Base-by-base conservation (phyloP, 2,797 vertebrate genomes). In the Huso huso region DNA sequence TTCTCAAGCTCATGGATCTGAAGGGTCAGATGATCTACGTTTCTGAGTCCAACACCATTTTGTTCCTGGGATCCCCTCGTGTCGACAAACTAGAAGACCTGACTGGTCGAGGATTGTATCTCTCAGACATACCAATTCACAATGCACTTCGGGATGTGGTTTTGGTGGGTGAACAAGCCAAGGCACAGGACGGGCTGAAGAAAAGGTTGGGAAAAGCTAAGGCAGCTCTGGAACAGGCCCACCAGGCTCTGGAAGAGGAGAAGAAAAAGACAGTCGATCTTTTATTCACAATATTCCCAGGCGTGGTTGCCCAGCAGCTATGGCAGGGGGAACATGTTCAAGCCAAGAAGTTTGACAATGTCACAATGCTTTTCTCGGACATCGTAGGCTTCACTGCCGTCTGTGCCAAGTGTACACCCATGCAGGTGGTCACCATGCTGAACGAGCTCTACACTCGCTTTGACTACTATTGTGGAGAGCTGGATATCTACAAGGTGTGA, bases 11-110 rank as follows among this genome's bases (percentile, higher is more conserved):
- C 37, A 99, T 96, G 95, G 95, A 99, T 77, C 91, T 99, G 62
- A 99, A 98, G 86, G 97, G 97, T 69, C 97, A 99, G 81, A 99
- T 99, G 97, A 95, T 99, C 80, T 99, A 93, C 72, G 92, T 97
- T 68, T 84, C 94, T 15, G 97, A 99, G 78, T 97, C 93, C 37
- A 37, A 37, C 37, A 37, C 37, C 10, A 89, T 99, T 76, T 81
- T 99, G 50, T 99, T 99, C 78, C 72, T 99, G 84, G 97, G 97
- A 63, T 99, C 97, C 0, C 97, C 97, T 0, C 97, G 96, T 68
- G 95, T 99, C 76, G 96, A 98, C 76, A 92, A 93, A 78, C 79
- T 99, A 68, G 95, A 99, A 80, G 95, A 99, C 84, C 92, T 99
- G 64, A 98, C 93, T 2, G 97, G 97, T 60, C 89, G 92, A 0